phyloP scores from a whole-genome alignment of 2,888 invertebrate genomes.

The Melangyna quadrimaculata region DNA sequence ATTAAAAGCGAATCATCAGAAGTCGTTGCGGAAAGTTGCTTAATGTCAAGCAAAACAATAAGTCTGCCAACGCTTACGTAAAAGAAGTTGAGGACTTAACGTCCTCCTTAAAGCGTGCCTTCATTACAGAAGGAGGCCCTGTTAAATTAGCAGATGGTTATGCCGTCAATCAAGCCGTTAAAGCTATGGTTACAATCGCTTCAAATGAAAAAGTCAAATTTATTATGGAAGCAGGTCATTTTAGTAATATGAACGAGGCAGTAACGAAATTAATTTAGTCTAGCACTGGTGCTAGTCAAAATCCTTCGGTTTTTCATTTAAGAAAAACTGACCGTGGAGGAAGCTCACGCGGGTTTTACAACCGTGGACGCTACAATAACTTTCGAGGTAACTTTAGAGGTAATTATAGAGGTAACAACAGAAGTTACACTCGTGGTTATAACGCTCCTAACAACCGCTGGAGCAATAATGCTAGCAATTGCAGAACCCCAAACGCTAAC shows the following conservation, averaged over 20 bases:
- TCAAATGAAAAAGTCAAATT: neutral
- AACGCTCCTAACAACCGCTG: neutral
- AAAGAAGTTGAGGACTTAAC: neutral
- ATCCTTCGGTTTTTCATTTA: neutral
- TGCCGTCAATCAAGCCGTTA: neutral
- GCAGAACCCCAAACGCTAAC: neutral
- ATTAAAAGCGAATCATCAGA: neutral
- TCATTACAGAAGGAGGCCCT: neutral
- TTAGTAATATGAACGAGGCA: neutral
- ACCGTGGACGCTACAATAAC: neutral
- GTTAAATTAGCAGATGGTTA: neutral
- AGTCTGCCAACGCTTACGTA: neutral
- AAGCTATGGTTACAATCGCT: neutral
- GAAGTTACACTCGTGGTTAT: neutral
- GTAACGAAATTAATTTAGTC: neutral
- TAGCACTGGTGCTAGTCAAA: neutral
- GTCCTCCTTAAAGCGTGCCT: neutral
- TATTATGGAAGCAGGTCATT: neutral
- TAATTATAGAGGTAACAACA: neutral
- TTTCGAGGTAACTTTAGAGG: neutral
- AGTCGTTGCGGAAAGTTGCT: neutral
- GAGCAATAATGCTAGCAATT: neutral
- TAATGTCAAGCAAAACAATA: neutral
- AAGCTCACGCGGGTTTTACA: neutral
- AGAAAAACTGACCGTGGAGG: neutral